phyloP scores from a whole-genome alignment of 2,113 vertebrate species.

The Lophotis ruficrista region DNA sequence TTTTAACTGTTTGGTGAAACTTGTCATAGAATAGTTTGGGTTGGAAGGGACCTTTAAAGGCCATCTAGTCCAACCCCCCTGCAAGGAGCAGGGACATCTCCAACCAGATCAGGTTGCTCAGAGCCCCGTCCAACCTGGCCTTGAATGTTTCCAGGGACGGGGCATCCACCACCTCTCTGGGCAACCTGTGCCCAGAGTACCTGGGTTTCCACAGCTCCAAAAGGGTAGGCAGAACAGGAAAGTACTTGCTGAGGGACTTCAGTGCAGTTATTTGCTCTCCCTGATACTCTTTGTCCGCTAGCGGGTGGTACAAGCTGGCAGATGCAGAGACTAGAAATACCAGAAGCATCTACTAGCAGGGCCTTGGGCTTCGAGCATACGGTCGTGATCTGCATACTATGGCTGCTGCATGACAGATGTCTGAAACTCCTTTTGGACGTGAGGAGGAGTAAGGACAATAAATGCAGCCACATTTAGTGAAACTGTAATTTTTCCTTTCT shows the following conservation, averaged over 20 bases:
- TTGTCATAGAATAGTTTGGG: too few relatives aligned
- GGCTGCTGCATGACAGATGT: not conserved
- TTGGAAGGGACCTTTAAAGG: too few relatives aligned
- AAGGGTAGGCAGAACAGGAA: not conserved
- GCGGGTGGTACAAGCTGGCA: too few relatives aligned
- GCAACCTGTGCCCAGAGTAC: too few relatives aligned
- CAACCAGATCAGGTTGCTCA: too few relatives aligned
- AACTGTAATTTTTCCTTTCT: not conserved
- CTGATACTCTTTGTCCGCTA: not conserved
- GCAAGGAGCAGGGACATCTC: too few relatives aligned
- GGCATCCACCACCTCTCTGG: too few relatives aligned
- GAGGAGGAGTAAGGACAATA: not conserved
- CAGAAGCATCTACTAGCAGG: not conserved
- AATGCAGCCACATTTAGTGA: not conserved
- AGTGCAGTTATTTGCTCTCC: not conserved
- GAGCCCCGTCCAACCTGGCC: too few relatives aligned
- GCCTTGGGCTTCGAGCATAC: fast-evolving
- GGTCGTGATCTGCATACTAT: not conserved
- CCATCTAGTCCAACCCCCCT: too few relatives aligned
- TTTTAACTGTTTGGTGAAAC: not conserved
- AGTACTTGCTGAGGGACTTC: not conserved
- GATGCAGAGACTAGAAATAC: not conserved
- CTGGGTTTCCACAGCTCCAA: not conserved
- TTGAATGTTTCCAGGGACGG: too few relatives aligned
- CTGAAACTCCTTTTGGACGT: not conserved